Base-by-base conservation (phyloP, 2,113 vertebrate species). In the Reinhardtius hippoglossoides region DNA sequence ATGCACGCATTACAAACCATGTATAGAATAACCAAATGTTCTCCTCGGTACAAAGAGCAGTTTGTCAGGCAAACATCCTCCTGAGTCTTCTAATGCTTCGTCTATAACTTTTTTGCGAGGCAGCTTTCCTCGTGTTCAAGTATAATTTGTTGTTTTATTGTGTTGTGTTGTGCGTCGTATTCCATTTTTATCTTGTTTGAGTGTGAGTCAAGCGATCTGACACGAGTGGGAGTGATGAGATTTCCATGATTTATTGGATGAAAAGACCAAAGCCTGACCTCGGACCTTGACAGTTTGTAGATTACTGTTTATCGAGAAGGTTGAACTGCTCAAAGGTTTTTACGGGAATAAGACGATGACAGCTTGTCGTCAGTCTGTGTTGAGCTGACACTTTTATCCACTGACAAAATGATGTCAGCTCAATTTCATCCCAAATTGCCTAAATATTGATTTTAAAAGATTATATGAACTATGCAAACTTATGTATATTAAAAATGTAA, bases 241-340 rank as follows among this genome's bases (percentile, higher is more conserved):
- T 42, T 40, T 40, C 15, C 20, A 21, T 9, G 18, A 10, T 64
- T 26, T 62, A 68, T 35, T 58, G 13, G 2, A 24, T 48, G 24
- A 42, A 59, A 31, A 67, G 0, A 57, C 7, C 23, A 20, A 54
- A 77, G n/a, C 10, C 26, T 14, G 37, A 48, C 68, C 74, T 60
- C 48, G 57, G n/a, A 69, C 23, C 24, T n/a, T 55, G 42, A 21
- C 40, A 21, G 37, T 37, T 60, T 64, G 14, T 48, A 59, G 20
- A 55, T 48, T 24, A 12, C 20, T 15, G 31, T 31, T 31, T 31
- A 1, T 42, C 0, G n/a, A 5, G 10, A 20, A 5, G 10, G 18
- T 27, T 3, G 14, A 9, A 0, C 15, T 21, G 52, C 5, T 75
- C 58, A 54, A 65, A 54, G 56, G 50, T 54, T 15, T 54, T 54